Base-by-base conservation (phyloP, 2,797 vertebrate species). In the Coregonus sp. region DNA sequence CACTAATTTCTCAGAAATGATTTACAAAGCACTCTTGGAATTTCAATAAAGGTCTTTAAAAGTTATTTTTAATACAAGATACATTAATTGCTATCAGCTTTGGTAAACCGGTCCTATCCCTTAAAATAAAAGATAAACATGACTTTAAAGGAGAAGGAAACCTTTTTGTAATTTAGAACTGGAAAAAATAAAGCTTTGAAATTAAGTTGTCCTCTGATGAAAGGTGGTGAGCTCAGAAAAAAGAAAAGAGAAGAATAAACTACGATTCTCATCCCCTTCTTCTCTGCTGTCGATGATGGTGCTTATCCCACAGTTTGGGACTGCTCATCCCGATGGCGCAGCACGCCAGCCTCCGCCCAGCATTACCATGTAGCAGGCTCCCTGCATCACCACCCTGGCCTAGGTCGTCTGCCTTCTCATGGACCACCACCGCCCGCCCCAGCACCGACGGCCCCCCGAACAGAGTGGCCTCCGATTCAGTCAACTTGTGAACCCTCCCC, bases 331-430 rank as follows among this genome's bases (percentile, higher is more conserved):
- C 97, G 40, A 99, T 96, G 37, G 97, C 88, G 33, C 98, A 99
- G 91, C 98, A 99, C 78, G 95, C 95, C 0, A 99, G 90, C 52
- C 97, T 95, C 25, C 75, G 92, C 9, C 98, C 98, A 1, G 97
- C 95, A 0, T 99, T 99, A 65, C 98, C 98, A 0, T 97, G 91
- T 83, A 96, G 91, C 83, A 96, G 65, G 82, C 98, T 99, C 74
- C 93, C 96, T 0, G 82, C 83, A 1, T 97, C 92, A 73, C 93
- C 94, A 15, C 98, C 97, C 1, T n/a, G 92, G 4, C 98, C 98
- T 72, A 99, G 80, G 85, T 99, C 98, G 0, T 99, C 98, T 25
- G 88, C 81, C 80, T 92, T 92, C 29, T 94, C 96, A 0, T 99
- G 98, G 73, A 99, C 80, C 86, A 99, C 97, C 79, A 98, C 84